Conservation (phyloP, 2,888 invertebrate species). For the Catocala sponsa region DNA sequence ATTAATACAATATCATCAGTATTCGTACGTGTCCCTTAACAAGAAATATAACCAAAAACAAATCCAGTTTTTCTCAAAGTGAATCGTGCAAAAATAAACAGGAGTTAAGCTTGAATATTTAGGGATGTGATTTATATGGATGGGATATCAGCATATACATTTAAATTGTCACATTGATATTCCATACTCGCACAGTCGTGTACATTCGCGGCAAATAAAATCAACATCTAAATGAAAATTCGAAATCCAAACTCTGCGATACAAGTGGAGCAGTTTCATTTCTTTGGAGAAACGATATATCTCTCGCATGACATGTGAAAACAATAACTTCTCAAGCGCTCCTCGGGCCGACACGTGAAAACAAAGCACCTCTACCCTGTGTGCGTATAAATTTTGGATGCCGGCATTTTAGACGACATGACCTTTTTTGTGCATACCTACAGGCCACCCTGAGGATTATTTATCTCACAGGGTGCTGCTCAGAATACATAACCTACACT, state of each 20-base stretch:
- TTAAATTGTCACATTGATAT: slow-evolving; percentile 59
- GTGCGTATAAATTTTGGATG: slow-evolving; percentile 67
- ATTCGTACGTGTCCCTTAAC: slow-evolving; percentile 6
- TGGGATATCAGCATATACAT: slow-evolving; percentile 51
- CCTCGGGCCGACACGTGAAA: slow-evolving; percentile 61
- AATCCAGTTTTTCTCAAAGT: slow-evolving; percentile 26
- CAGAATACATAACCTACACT: slow-evolving; percentile 39
- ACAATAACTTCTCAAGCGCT: slow-evolving; percentile 73
- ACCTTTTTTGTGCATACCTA: slow-evolving; percentile 60
- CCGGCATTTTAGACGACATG: slow-evolving; percentile 58
- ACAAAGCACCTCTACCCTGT: slow-evolving; percentile 60
- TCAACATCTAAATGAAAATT: slow-evolving; percentile 56
- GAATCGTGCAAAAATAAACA: slow-evolving; percentile 43
- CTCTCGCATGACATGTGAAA: slow-evolving; percentile 71
- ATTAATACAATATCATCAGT: slow-evolving; percentile 4
- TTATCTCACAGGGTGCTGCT: slow-evolving; percentile 44
- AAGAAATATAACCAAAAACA: slow-evolving; percentile 17
- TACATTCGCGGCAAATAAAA: slow-evolving; percentile 50
- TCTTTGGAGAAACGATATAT: slow-evolving; percentile 70
- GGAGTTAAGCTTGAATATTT: slow-evolving; percentile 53
- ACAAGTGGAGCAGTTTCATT: slow-evolving; percentile 60
- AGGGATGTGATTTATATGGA: slow-evolving; percentile 54
- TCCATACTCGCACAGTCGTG: slow-evolving; percentile 37
- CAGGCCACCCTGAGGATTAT: slow-evolving; percentile 49
- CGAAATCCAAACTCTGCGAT: slow-evolving; percentile 33